A percentile compares a stretch with the other conserved stretches of the same genome.
Conservation (phyloP, 2,113 vertebrate genomes). For the Brevimyrus niger region DNA sequence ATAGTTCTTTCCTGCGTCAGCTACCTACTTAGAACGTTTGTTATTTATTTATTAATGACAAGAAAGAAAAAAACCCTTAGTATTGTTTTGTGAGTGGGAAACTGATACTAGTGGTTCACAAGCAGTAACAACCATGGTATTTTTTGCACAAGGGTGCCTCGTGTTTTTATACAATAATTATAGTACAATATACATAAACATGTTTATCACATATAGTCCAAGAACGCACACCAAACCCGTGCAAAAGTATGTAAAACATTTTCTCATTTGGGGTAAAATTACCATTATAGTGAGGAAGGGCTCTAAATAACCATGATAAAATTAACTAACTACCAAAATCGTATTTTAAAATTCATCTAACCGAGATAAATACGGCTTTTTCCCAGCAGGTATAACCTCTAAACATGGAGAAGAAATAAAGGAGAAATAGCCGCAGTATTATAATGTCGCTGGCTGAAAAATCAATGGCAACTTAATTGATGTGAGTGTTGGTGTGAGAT, state of each 20-base stretch:
- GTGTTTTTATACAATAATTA: background rate
- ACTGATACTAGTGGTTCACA: slow-evolving; percentile 29
- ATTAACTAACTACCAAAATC: background rate
- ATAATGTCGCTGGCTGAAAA: slow-evolving; percentile 61
- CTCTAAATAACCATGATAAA: background rate
- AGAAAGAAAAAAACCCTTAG: slow-evolving; percentile 26
- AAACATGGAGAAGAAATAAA: slow-evolving; percentile 24
- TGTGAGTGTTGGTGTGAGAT: slow-evolving; percentile 75
- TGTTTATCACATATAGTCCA: background rate
- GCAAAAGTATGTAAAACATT: background rate
- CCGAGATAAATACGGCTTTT: background rate
- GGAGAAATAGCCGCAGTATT: slow-evolving; percentile 55
- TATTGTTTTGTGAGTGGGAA: slow-evolving; percentile 20
- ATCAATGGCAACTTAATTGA: slow-evolving; percentile 78
- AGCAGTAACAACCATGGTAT: background rate
- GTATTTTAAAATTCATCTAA: background rate
- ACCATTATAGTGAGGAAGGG: background rate
- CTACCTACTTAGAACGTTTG: slow-evolving; percentile 65
- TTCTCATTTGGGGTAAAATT: background rate
- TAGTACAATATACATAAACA: background rate
- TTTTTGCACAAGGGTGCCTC: background rate
- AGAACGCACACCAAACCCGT: background rate
- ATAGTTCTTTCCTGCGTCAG: slow-evolving; percentile 65
- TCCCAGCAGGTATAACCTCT: slow-evolving; percentile 19
- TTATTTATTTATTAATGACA: slow-evolving; percentile 70